Conservation (phyloP, 2,113 vertebrate genomes). For the Thymallus thymallus region DNA sequence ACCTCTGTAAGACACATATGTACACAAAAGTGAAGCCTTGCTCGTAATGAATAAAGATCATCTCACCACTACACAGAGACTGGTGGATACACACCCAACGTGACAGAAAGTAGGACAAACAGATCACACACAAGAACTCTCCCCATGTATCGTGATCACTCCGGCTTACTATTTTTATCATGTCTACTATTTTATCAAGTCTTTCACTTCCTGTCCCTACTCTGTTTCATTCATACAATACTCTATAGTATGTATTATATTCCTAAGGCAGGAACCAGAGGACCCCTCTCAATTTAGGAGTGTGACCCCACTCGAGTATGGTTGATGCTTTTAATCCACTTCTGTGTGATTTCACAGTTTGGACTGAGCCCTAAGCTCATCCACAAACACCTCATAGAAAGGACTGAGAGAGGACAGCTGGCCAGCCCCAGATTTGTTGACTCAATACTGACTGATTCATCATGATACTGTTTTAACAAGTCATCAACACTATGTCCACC, state of each 20-base stretch:
- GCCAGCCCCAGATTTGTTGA: constrained; percentile 5
- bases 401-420: constrained; percentile 2
- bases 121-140: too few relatives aligned
- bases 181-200: neutral
- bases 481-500: constrained; percentile 4
- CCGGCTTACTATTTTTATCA: too few relatives aligned
- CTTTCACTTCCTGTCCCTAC: neutral
- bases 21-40: too few relatives aligned
- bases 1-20: too few relatives aligned
- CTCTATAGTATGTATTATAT: neutral
- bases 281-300: constrained; percentile 7
- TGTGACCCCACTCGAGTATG: constrained; percentile 9
- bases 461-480: constrained; percentile 1
- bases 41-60: too few relatives aligned
- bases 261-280: neutral
- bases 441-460: constrained; percentile 23
- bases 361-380: constrained; percentile 31
- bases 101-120: neutral
- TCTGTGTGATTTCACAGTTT: constrained; percentile 4
- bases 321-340: constrained; percentile 15
- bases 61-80: too few relatives aligned
- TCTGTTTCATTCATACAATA: neutral
- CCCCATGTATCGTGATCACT: too few relatives aligned
- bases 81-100: neutral
- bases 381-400: constrained; percentile 19